These are phyloP conservation scores for Antheraea pernyi DNA, from an alignment of 1,140 invertebrate genomes.

Conservation along the genomic window DNA sequence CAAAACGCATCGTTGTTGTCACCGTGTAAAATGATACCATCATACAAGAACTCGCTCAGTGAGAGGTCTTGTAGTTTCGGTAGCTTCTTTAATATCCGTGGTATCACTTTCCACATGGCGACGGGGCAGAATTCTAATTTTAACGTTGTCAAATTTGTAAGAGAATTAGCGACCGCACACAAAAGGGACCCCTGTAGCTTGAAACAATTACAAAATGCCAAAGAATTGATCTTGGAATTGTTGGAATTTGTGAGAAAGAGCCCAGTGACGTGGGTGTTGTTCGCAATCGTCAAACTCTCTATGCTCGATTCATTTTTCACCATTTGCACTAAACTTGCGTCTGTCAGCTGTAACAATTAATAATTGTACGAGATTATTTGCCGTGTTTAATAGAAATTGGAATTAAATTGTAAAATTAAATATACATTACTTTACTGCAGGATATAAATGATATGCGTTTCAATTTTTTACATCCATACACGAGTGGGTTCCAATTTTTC, in stretches of 20 bases:
- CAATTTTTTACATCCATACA: conserved; percentile 68
- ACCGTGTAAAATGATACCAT: conserved; percentile 26
- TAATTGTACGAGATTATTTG: background rate
- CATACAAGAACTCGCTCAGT: conserved; percentile 57
- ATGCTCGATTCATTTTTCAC: conserved; percentile 58
- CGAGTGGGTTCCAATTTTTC: conserved; percentile 71
- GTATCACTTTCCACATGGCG: conserved; percentile 59
- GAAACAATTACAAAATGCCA: conserved; percentile 68
- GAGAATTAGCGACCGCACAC: conserved; percentile 46
- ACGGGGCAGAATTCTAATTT: conserved; percentile 58
- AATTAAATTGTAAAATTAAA: conserved; percentile 8
- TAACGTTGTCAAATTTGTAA: conserved; percentile 53
- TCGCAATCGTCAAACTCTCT: conserved; percentile 56
- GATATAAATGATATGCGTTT: conserved; percentile 61
- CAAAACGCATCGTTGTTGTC: conserved; percentile 45
- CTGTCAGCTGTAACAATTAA: conserved; percentile 53
- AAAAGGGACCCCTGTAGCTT: conserved; percentile 61
- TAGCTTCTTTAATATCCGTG: conserved; percentile 54
- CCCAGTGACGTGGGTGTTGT: conserved; percentile 66
- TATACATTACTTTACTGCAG: conserved; percentile 59
- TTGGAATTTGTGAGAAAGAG: conserved; percentile 56
- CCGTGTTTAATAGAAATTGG: too few relatives aligned
- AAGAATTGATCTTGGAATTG: conserved; percentile 46
- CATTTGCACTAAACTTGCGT: conserved; percentile 58
- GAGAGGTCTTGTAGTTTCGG: conserved; percentile 63